Conservation (phyloP, 2,113 vertebrate species). For the Globicephala melas region DNA sequence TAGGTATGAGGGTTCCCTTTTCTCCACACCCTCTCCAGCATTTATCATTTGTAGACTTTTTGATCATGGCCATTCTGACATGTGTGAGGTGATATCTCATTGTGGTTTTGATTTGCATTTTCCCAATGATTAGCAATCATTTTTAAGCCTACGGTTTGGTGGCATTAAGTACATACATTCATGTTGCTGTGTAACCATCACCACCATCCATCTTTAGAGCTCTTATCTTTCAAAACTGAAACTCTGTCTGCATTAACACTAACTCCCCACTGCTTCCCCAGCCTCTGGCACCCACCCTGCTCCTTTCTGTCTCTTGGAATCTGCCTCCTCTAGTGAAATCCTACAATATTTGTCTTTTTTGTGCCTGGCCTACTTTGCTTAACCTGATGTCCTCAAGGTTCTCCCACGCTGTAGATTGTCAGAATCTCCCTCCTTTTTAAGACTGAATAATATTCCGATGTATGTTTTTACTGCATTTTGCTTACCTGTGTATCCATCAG, state of each 20-base stretch:
- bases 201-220: neutral
- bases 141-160: neutral
- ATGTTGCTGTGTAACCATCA: too few species aligned
- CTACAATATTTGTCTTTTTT: neutral
- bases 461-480: neutral
- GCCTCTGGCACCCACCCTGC: neutral
- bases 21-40: neutral
- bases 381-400: neutral
- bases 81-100: accelerated
- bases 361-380: neutral
- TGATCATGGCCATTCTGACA: neutral
- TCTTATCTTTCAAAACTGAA: neutral
- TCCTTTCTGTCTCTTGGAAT: neutral
- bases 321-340: neutral
- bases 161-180: neutral
- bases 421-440: neutral
- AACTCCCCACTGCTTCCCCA: neutral
- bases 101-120: neutral
- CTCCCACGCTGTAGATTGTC: neutral
- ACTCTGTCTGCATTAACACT: neutral
- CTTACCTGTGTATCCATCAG: accelerated
- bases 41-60: neutral
- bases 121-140: neutral
- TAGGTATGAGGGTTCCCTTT: neutral
- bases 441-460: neutral